Evolutionary conservation across 2,113 vertebrate species (phyloP).

Genomic region (Chloropsis cyanopogon): DNA sequence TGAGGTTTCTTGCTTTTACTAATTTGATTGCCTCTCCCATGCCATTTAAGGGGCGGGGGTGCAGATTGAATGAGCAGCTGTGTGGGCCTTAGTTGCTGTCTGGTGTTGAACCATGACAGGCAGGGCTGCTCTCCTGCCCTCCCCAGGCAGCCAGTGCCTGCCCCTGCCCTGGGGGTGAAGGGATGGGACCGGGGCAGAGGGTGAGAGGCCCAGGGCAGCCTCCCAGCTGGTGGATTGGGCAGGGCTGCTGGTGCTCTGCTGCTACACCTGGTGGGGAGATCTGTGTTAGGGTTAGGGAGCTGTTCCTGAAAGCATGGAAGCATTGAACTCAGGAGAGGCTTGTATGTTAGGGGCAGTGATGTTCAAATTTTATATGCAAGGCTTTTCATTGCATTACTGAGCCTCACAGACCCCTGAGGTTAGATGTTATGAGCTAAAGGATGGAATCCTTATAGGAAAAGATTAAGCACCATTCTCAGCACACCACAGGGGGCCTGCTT

Average conservation of each 20-base stretch:
- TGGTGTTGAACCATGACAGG: not conserved
- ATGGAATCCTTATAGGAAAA: not conserved
- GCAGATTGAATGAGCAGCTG: not conserved
- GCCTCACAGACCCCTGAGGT: not conserved
- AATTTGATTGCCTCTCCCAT: not conserved
- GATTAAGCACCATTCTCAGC: not conserved
- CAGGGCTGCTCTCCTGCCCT: not conserved
- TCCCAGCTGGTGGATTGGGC: fast-evolving
- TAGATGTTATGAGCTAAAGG: not conserved
- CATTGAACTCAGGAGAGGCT: not conserved
- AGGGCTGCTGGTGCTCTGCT: not conserved
- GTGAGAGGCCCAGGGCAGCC: not conserved
- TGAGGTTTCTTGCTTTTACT: not conserved
- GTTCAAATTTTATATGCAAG: not conserved
- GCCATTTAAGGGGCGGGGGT: not conserved
- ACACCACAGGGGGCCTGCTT: not conserved
- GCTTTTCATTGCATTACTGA: not conserved
- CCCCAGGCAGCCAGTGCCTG: not conserved
- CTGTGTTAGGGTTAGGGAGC: not conserved
- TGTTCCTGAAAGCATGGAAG: fast-evolving
- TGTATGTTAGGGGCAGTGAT: not conserved
- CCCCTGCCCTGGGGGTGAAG: not conserved
- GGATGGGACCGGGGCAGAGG: not conserved
- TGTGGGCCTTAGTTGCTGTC: too few relatives aligned
- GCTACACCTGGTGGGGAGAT: not conserved